Percentiles rank a stretch among this genome's conserved stretches.
Conservation (phyloP, 1,140 invertebrate genomes). For the Caenorhabditis elegans region WBcel235 BX284605.5:5671001-5671500, state of each 20-base stretch:
- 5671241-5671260: conserved; percentile 50
- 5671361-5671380: conserved; percentile 44
- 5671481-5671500: conserved; percentile 47
- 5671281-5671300: conserved; percentile 36
- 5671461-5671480: conserved; percentile 48
- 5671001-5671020: too few relatives aligned
- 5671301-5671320: neutral
- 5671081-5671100: too few relatives aligned
- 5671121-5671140: too few relatives aligned
- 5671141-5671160: conserved; percentile 9
- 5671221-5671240: conserved; percentile 39
- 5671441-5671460: conserved; percentile 33
- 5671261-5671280: conserved; percentile 40
- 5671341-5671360: conserved; percentile 47
- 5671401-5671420: conserved; percentile 31
- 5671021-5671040: too few relatives aligned
- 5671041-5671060: too few relatives aligned
- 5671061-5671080: too few relatives aligned
- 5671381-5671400: conserved; percentile 42
- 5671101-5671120: too few relatives aligned
- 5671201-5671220: conserved; percentile 45
- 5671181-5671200: conserved; percentile 42
- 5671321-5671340: too few relatives aligned
- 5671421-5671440: neutral
- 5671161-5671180: conserved; percentile 43